Evolutionary conservation across 2,113 vertebrate genomes (phyloP).

Genomic region (Glaucidium brasilianum): DNA sequence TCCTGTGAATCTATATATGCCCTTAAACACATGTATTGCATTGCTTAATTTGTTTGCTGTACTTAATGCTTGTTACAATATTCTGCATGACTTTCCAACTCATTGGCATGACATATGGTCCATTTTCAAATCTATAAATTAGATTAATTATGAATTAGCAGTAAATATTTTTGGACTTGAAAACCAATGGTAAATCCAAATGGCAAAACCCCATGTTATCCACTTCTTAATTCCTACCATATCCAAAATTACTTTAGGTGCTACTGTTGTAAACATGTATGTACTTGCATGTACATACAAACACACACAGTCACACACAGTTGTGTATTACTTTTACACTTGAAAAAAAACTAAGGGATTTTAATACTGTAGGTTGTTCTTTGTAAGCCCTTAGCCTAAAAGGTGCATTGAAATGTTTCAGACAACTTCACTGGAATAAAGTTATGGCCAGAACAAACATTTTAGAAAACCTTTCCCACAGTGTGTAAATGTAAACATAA

Average conservation of each 20-base stretch:
- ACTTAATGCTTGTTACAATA: not conserved
- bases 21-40: not conserved
- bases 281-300: not conserved
- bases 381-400: not conserved
- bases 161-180: not conserved
- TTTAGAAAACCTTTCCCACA: not conserved
- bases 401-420: not conserved
- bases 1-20: not conserved
- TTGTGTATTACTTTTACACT: not conserved
- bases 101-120: fast-evolving
- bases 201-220: not conserved
- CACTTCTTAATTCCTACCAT: not conserved
- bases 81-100: not conserved
- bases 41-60: not conserved
- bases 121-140: not conserved
- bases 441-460: not conserved
- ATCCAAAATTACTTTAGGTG: not conserved
- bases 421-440: not conserved
- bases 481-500: not conserved
- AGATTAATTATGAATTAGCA: not conserved
- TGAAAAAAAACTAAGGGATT: not conserved
- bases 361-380: not conserved
- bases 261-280: not conserved
- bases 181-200: not conserved
- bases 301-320: not conserved